Evolutionary conservation across 2,797 vertebrate species (phyloP).

Genomic region (Hybognathus amarus): DNA sequence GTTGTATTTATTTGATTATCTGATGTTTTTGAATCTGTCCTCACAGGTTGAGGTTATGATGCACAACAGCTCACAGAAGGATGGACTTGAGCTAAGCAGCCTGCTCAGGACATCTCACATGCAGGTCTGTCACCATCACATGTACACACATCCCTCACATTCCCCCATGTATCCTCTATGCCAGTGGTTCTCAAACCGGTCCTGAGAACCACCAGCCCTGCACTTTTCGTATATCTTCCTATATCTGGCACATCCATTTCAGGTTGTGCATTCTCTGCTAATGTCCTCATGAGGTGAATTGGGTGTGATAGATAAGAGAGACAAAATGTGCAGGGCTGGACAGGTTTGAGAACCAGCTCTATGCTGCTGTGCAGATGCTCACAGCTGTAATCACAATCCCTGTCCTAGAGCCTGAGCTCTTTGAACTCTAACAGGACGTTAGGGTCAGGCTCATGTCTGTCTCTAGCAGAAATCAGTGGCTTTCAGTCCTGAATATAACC

Average conservation of each 20-base stretch:
- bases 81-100: constrained; percentile 88
- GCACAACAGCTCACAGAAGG: constrained; percentile 88
- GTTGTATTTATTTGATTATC: constrained; percentile 1
- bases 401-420: constrained; percentile 5
- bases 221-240: too few relatives aligned
- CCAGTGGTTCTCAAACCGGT: neutral
- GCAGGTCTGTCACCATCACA: constrained; percentile 80
- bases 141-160: neutral
- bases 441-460: constrained; percentile 13
- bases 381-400: constrained; percentile 9
- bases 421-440: constrained; percentile 13
- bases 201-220: too few relatives aligned
- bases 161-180: neutral
- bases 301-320: too few relatives aligned
- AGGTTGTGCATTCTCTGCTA: too few relatives aligned
- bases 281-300: too few relatives aligned
- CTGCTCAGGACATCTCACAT: constrained; percentile 87
- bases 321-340: too few relatives aligned
- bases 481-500: constrained; percentile 13
- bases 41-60: constrained; percentile 86
- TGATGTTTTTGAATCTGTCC: constrained; percentile 21
- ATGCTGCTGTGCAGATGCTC: neutral
- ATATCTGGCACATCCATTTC: too few relatives aligned
- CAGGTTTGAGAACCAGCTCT: too few relatives aligned
- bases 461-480: constrained; percentile 16